A percentile compares a stretch with the other conserved stretches of the same genome.
Evolutionary conservation across 2,797 vertebrate species (phyloP).

Genomic region (Ceryle rudis): DNA sequence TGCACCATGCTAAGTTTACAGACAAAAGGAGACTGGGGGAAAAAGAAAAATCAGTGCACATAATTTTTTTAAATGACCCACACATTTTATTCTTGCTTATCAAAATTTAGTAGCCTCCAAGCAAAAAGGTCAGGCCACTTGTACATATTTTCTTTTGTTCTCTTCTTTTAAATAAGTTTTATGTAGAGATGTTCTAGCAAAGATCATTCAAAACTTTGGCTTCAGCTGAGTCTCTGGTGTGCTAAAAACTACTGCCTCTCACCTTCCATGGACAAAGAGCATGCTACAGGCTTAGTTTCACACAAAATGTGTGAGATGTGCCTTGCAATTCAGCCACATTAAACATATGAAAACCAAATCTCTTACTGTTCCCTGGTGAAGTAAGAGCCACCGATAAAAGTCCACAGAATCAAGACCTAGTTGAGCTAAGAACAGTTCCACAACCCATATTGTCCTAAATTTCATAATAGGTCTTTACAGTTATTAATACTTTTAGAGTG

Average conservation of each 20-base stretch:
- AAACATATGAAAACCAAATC: not conserved
- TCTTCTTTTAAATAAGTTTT: not conserved
- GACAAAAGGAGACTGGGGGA: not conserved
- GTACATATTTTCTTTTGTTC: not conserved
- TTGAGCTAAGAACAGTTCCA: not conserved
- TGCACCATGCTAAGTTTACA: not conserved
- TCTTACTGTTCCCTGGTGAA: not conserved
- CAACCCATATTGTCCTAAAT: not conserved
- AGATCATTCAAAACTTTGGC: not conserved
- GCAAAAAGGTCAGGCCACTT: not conserved
- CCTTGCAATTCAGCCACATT: not conserved
- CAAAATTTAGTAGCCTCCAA: not conserved
- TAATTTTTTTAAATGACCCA: not conserved
- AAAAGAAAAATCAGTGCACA: not conserved
- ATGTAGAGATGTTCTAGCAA: not conserved
- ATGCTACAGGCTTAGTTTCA: not conserved
- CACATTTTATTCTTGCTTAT: not conserved
- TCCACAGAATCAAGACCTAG: not conserved
- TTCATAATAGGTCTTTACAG: not conserved
- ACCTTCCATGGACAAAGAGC: not conserved
- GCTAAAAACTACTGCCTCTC: not conserved
- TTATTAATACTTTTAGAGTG: not conserved
- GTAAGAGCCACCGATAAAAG: not conserved
- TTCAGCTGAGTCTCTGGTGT: not conserved
- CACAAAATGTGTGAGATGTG: not conserved